These are phyloP conservation scores for Dryadula phaetusa DNA, from an alignment of 2,888 invertebrate genomes.

Conservation along the genomic window DNA sequence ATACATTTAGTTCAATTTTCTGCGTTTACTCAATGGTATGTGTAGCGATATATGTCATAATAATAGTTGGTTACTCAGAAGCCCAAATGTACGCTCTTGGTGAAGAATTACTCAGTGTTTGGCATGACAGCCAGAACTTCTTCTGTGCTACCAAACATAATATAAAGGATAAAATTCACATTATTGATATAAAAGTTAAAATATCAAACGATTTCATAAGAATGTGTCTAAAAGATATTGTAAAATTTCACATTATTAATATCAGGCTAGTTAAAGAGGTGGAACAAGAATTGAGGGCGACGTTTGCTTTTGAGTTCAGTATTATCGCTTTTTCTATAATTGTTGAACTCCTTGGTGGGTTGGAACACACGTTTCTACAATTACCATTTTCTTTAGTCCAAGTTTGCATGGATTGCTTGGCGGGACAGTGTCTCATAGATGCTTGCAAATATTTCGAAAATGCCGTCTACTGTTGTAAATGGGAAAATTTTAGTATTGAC, in stretches of 20 bases:
- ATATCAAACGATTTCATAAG: conserved; percentile 47
- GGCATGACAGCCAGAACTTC: conserved; percentile 49
- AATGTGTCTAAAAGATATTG: conserved; percentile 49
- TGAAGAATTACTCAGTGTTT: conserved; percentile 55
- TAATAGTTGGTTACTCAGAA: conserved; percentile 58
- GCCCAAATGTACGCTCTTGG: conserved; percentile 61
- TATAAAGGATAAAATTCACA: conserved; percentile 8
- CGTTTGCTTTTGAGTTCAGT: conserved; percentile 56
- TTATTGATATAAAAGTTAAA: conserved; percentile 8
- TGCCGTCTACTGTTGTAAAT: conserved; percentile 57
- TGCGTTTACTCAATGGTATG: conserved; percentile 55
- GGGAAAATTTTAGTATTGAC: conserved; percentile 27
- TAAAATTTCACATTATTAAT: conserved; percentile 53
- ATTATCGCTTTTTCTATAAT: conserved; percentile 55
- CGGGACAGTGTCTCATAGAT: conserved; percentile 62
- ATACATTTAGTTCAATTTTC: conserved; percentile 47
- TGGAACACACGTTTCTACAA: conserved; percentile 58
- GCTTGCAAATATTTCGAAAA: conserved; percentile 56
- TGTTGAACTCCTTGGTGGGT: conserved; percentile 59
- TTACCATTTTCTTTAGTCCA: conserved; percentile 58
- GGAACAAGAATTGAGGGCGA: conserved; percentile 53
- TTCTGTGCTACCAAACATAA: conserved; percentile 26
- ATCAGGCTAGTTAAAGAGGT: conserved; percentile 50
- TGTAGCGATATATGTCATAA: conserved; percentile 57
- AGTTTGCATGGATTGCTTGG: conserved; percentile 60